Evolutionary conservation across 1,140 invertebrate species (phyloP), one percentile per base, ranked within the genome.

Genomic region (Luehdorfia chinensis): DNA sequence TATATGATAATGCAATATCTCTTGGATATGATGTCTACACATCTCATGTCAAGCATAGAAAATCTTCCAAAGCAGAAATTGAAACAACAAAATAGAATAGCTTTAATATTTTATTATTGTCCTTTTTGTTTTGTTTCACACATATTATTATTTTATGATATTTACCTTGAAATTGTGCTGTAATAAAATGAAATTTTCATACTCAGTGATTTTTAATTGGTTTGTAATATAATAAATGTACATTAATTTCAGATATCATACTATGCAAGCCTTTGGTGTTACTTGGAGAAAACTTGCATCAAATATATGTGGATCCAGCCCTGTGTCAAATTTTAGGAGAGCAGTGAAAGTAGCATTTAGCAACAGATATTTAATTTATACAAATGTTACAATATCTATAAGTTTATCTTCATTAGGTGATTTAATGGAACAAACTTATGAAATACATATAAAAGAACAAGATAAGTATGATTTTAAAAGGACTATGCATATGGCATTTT

Each of bases 1-100:
- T 96, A 3, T 97, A 96, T 84, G 96, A 97, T 69, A 97, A 94
- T 76, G 90, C 90, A 9, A 92, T 97, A 66, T 96, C 94, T 11
- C 87, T 97, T 55, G 93, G 94, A 4, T 97, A 96, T 87, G 96
- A 97, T 77, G 85, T 94, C 28, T 97, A 95, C 67, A 95, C 94
- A 18, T 96, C 95, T n/a, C 91, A 94, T 72, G 91, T 97, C 8
- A 95, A 94, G 78, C 90, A 95, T 65, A 27, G 47, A 7, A 71
- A 68, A 30, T 4, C 21, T 19, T 9, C 21, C 12, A 54, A 59
- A 52, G n/a, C n/a, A n/a, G n/a, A n/a, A n/a, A n/a, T n/a, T n/a
- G n/a, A n/a, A n/a, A n/a, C n/a, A n/a, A n/a, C n/a, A n/a, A n/a
- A n/a, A n/a, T n/a, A n/a, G n/a, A n/a, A n/a, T n/a, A n/a, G n/a